Evolutionary conservation across 2,797 vertebrate genomes (phyloP), one percentile per base, ranked within the genome.

Genomic region (Tokudaia muenninki): DNA sequence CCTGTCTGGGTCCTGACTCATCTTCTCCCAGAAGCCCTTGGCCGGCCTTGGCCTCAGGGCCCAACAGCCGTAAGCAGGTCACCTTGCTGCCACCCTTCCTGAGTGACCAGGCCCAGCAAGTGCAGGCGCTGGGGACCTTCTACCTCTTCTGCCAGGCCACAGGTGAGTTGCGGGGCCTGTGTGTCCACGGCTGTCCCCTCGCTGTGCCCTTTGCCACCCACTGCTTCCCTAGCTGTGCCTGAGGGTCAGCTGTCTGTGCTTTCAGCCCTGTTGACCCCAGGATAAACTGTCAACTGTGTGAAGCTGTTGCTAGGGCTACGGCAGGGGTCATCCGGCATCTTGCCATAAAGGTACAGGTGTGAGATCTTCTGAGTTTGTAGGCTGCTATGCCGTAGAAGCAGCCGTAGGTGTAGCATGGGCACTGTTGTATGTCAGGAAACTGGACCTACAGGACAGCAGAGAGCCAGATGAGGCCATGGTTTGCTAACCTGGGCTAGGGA

Each of bases 121-220:
- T 99, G 98, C 99, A 99, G 88, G 98, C 98, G 96, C 98, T 98
- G 96, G 99, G 99, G 98, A 97, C 98, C 94, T 99, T 99, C 98
- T 99, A 98, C 92, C 99, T 99, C 99, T 99, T 99, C 99, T 99
- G 99, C 98, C 99, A 99, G 98, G 99, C 99, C 94, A 98, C 99
- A 98, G 99, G 99, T 99, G 99, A 99, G 99, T 99, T 97, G 84
- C 22, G 61, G 61, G 96, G 86, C 63, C 29, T 10, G 6, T 19
- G n/a, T 3, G 4, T 57, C 50, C 37, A 0, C n/a, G 16, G 26
- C 12, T 3, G 6, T 90, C 44, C 70, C 50, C 31, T 29, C 9
- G 19, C 19, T 70, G 14, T 74, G 59, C 13, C 61, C 57, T 57
- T 57, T 29, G 63, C 47, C 4, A 3, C 74, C 26, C 19, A 4